phyloP scores from a whole-genome alignment of 2,888 invertebrate genomes.

The Cordilura impudica region DNA sequence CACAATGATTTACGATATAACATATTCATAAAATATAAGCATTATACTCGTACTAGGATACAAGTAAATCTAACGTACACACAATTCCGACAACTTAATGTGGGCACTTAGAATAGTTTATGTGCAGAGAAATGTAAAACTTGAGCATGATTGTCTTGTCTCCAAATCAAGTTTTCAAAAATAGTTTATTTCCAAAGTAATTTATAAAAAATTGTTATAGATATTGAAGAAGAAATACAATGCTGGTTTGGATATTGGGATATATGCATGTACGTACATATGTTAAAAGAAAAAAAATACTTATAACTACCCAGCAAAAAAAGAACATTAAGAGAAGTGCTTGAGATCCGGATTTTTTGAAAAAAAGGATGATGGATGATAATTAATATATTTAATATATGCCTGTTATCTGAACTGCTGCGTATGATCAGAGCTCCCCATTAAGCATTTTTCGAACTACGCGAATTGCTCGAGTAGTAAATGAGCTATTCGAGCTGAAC shows the following conservation, averaged over 20 bases:
- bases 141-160: conserved; percentile 3
- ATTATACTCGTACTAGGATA: conserved; percentile 20
- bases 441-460: too few relatives aligned
- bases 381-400: too few relatives aligned
- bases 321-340: not conserved
- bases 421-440: too few relatives aligned
- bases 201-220: not conserved
- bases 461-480: too few relatives aligned
- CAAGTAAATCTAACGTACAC: conserved; percentile 26
- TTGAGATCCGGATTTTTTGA: too few relatives aligned
- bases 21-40: conserved; percentile 55
- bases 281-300: too few relatives aligned
- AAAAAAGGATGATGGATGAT: not conserved
- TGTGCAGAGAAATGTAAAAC: conserved; percentile 19
- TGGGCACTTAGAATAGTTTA: conserved; percentile 57
- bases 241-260: too few relatives aligned
- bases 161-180: conserved; percentile 48
- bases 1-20: conserved; percentile 50
- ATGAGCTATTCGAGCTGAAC: too few relatives aligned
- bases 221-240: too few relatives aligned
- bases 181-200: conserved; percentile 45
- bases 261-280: too few relatives aligned
- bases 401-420: too few relatives aligned
- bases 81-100: conserved; percentile 53
- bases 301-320: too few relatives aligned